phyloP scores from a whole-genome alignment of 2,888 invertebrate genomes.

The Aphrophora alni region DNA sequence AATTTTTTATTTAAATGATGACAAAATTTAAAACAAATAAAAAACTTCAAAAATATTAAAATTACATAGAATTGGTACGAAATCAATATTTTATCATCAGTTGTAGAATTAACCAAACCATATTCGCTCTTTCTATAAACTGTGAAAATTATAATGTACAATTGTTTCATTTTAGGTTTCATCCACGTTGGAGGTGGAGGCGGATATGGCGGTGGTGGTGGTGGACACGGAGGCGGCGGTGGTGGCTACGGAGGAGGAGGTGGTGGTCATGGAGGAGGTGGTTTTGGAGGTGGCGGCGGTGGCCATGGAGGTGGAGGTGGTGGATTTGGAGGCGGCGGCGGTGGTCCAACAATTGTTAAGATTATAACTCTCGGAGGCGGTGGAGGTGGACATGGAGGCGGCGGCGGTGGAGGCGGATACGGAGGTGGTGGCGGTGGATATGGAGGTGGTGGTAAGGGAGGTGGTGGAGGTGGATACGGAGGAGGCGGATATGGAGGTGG shows the following conservation, averaged over 20 bases:
- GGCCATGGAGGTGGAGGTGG: background rate
- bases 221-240: slow-evolving; percentile 26
- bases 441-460: slow-evolving; percentile 7
- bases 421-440: slow-evolving; percentile 13
- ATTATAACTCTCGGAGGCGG: background rate
- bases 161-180: background rate
- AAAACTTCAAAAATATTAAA: too few relatives aligned
- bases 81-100: too few relatives aligned
- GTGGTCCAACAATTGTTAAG: too few relatives aligned
- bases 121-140: too few relatives aligned
- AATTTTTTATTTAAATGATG: too few relatives aligned
- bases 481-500: slow-evolving; percentile 42
- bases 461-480: slow-evolving; percentile 41
- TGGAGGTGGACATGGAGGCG: slow-evolving; percentile 8
- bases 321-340: background rate
- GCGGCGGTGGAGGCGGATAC: slow-evolving; percentile 26
- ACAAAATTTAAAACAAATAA: too few relatives aligned
- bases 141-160: too few relatives aligned
- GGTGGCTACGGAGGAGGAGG: slow-evolving; percentile 34
- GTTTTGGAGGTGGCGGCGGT: slow-evolving; percentile 29
- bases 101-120: too few relatives aligned
- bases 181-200: slow-evolving; percentile 7
- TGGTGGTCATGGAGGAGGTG: slow-evolving; percentile 42
- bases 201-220: slow-evolving; percentile 34
- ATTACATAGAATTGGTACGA: too few relatives aligned